Evolutionary conservation across 2,888 invertebrate species (phyloP).

Genomic region (Copidosoma aretas): DNA sequence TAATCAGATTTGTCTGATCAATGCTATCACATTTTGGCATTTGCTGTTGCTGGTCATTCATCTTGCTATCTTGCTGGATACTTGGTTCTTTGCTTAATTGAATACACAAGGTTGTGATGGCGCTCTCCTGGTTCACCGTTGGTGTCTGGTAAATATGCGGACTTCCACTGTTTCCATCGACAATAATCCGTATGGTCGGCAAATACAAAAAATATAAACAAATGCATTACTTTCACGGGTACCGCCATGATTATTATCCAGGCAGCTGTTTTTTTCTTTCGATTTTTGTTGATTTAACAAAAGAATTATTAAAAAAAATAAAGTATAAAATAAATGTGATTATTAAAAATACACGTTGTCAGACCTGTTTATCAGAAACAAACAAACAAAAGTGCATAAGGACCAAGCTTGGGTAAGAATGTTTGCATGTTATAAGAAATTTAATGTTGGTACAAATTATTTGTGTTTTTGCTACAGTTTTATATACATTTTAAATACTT

Average conservation of each 20-base stretch:
- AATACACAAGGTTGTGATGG: constrained; percentile 35
- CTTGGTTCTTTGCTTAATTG: constrained; percentile 38
- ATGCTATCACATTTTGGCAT: constrained; percentile 48
- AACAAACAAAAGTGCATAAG: constrained; percentile 60
- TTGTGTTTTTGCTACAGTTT: not conserved
- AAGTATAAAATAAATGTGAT: constrained; percentile 61
- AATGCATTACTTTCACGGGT: constrained; percentile 58
- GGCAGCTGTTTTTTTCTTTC: constrained; percentile 47
- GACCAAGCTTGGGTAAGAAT: constrained; percentile 42
- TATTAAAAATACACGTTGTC: constrained; percentile 54
- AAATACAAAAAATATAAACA: constrained; percentile 64
- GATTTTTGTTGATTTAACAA: constrained; percentile 46
- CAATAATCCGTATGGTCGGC: constrained; percentile 58
- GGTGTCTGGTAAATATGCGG: constrained; percentile 26
- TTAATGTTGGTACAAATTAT: constrained; percentile 15
- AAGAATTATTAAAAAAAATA: constrained; percentile 53
- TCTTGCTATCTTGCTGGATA: constrained; percentile 49
- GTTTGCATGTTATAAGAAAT: constrained; percentile 32
- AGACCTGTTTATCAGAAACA: constrained; percentile 62
- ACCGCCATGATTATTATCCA: constrained; percentile 49
- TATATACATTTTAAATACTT: not conserved
- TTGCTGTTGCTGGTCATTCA: constrained; percentile 56
- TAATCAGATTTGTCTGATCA: constrained; percentile 81
- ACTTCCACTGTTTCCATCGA: constrained; percentile 58
- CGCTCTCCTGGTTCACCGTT: constrained; percentile 24